Base-by-base conservation (phyloP, 1,140 invertebrate genomes). In the Hycleus cichorii region DNA sequence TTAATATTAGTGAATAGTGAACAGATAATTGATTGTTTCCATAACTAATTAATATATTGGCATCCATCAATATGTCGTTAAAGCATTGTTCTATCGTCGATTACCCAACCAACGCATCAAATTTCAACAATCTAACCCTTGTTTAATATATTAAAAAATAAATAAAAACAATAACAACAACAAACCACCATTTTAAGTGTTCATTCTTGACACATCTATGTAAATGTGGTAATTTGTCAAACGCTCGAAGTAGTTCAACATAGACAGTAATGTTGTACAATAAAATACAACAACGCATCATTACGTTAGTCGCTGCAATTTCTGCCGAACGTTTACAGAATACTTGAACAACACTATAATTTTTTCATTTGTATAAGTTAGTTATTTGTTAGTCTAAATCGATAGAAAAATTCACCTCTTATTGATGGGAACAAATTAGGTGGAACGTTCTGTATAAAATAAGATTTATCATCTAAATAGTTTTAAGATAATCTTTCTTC, bases 181-280 rank as follows among this genome's bases (percentile, higher is more conserved):
- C 18, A 53, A 46, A 43, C 39, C 40, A 50, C 47, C 42, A 60
- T 60, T 55, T 53, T 49, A 50, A 47, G 50, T 47, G 52, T 51
- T 58, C 58, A 60, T 60, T 60, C 58, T 60, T 60, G 58, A 55
- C 43, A 60, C 52, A 60, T 55, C 25, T 32, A 55, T 49, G 58
- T 60, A 49, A 55, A 60, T 60, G 58, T 50, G 58, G 58, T 49
- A 60, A 60, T 60, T 60, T 60, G 52, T 60, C 58, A 60, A 26
- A 51, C 49, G 58, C 50, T 47, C 50, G 47, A 53, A 60, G 46
- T 55, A 46, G 58, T 54, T 47, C 39, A 32, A 53, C 50, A 59
- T 59, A 59, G 51, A 59, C 50, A 50, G 38, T 50, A 49, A 59
- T 59, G 51, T 49, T 50, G 46, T 26, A 50, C 58, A 59, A 59